Base-by-base conservation (phyloP, 2,797 vertebrate species). In the Enteromius argenteus region DNA sequence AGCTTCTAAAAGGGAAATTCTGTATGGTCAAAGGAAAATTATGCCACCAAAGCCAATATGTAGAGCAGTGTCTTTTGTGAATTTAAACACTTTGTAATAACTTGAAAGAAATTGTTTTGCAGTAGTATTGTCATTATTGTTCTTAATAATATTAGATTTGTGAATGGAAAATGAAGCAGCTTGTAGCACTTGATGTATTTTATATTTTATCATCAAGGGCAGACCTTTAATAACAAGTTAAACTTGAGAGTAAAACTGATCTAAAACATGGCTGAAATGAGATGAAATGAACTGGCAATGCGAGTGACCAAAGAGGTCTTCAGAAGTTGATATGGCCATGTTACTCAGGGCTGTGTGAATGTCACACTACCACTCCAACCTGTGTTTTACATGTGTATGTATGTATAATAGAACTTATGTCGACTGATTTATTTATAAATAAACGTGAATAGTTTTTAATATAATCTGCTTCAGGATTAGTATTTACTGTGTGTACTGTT, bases 341-440 rank as follows among this genome's bases (percentile, higher is more conserved):
- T 56, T 77, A 58, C 72, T 83, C 72, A 84, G 72, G 80, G 49
- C 42, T 83, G 53, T 79, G 30, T 77, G 66, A 44, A 42, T 71
- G 37, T 81, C 27, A 73, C 66, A 66, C 74, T 77, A 51, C 11
- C 51, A 64, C 9, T 11, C 35, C 58, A 56, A 66, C 35, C 23
- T 80, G 27, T 84, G 42, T 51, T 14, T 71, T 74, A 13, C 86
- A 35, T 90, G 62, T 83, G 73, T 76, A 35, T 39, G 27, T 44
- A 19, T 56, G 21, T 35, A 19, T 66, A 64, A 67, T 30, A 42
- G 39, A 11, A 86, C 89, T 83, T 80, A 53, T 84, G 79, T 44
- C 82, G 88, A 87, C 77, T 88, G 91, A 87, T 90, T 94, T 90
- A 93, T 75, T 93, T 93, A 94, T 94, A 91, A 51, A 68, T 67